Percentiles rank a stretch among this genome's conserved stretches.
phyloP scores from a whole-genome alignment of 2,888 invertebrate genomes.

The Netelia melanura region DNA sequence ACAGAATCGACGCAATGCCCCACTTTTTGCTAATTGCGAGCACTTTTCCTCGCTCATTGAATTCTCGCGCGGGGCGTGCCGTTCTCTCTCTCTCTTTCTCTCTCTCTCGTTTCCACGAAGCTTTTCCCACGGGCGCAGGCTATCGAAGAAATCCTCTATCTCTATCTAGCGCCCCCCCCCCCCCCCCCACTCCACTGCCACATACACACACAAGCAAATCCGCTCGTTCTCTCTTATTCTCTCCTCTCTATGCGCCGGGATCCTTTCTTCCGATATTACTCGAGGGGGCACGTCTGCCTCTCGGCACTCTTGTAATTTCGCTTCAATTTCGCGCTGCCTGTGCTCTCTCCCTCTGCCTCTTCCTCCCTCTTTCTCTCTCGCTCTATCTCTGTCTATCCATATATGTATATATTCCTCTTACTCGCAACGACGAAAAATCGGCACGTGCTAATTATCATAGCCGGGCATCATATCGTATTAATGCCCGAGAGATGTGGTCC shows the following conservation, averaged over 20 bases:
- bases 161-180: neutral
- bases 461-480: constrained; percentile 12
- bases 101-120: constrained; percentile 33
- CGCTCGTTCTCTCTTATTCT: constrained; percentile 17
- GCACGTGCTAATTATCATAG: constrained; percentile 63
- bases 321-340: constrained; percentile 46
- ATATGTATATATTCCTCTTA: neutral
- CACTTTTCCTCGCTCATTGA: constrained; percentile 75
- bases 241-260: constrained; percentile 8
- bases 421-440: constrained; percentile 51
- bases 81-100: constrained; percentile 21
- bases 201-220: constrained; percentile 11
- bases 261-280: constrained; percentile 62
- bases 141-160: constrained; percentile 32
- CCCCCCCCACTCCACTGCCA: neutral
- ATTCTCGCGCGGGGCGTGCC: constrained; percentile 58
- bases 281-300: constrained; percentile 23
- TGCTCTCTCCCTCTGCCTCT: neutral
- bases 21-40: constrained; percentile 73
- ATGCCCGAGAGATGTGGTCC: neutral
- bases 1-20: constrained; percentile 63
- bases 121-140: constrained; percentile 21
- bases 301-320: constrained; percentile 58
- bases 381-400: no score
- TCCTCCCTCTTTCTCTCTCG: no score